Evolutionary conservation across 2,797 vertebrate species (phyloP).

Genomic region (Sibirionetta formosa): DNA sequence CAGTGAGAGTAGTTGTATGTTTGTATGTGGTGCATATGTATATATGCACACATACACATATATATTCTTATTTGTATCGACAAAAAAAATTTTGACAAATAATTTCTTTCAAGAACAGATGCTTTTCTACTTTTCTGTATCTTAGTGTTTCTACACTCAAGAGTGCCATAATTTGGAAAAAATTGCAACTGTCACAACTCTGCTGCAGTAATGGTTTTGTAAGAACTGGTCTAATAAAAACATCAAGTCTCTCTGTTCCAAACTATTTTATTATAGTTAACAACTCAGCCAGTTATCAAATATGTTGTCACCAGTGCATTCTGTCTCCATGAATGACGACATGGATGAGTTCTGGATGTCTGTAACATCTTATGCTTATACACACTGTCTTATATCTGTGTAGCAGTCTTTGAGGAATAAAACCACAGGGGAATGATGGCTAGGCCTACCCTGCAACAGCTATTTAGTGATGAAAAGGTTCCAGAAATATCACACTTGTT

Average conservation of each 20-base stretch:
- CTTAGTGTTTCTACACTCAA: background rate
- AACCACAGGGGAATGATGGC: background rate
- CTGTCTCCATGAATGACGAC: background rate
- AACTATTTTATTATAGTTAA: constrained; percentile 21
- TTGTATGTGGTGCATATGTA: background rate
- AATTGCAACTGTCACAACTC: background rate
- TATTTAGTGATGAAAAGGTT: background rate
- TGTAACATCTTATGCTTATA: background rate
- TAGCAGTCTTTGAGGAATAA: background rate
- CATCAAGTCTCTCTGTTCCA: constrained; percentile 15
- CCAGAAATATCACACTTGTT: background rate
- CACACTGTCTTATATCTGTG: background rate
- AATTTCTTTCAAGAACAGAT: background rate
- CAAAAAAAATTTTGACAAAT: background rate
- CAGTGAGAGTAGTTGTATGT: background rate
- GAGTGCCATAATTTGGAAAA: background rate
- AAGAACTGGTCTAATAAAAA: constrained; percentile 36
- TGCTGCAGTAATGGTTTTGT: background rate
- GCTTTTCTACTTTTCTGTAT: background rate
- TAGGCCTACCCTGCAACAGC: background rate
- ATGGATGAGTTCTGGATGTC: background rate
- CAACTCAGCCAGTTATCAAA: constrained; percentile 47
- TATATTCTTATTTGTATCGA: background rate
- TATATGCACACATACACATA: accelerated
- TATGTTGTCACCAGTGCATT: background rate